Evolutionary conservation across 2,113 vertebrate species (phyloP).

Genomic region (Anseranas semipalmata): DNA sequence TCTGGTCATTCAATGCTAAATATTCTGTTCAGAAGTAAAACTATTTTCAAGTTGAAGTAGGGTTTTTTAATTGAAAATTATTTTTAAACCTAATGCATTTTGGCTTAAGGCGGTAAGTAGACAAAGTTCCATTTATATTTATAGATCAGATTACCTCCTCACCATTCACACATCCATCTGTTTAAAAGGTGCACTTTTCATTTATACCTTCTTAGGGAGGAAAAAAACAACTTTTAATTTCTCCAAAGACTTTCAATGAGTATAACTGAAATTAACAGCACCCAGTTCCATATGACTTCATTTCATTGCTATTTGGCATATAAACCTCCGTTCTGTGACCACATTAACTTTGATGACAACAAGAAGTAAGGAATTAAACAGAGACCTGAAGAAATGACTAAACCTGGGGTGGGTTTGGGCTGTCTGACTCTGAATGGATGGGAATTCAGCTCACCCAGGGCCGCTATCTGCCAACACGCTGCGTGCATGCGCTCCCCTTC

Average conservation of each 20-base stretch:
- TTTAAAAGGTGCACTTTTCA: not conserved
- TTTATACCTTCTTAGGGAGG: not conserved
- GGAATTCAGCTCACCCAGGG: not conserved
- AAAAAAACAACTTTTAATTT: not conserved
- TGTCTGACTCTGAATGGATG: slow-evolving; percentile 3
- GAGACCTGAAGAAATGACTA: slow-evolving; percentile 9
- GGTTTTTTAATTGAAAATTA: not conserved
- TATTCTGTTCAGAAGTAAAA: not conserved
- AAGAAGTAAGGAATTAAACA: not conserved
- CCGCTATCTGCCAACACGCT: not conserved
- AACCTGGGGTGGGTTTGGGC: not conserved
- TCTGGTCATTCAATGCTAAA: not conserved
- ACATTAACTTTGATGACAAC: not conserved
- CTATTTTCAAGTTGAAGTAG: not conserved
- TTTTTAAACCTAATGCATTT: not conserved
- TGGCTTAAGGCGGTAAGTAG: not conserved
- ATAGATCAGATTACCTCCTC: not conserved
- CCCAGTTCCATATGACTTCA: not conserved
- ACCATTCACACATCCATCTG: not conserved
- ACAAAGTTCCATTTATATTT: slow-evolving; percentile 2
- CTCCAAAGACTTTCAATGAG: not conserved
- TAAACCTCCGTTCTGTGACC: not conserved
- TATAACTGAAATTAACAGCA: not conserved
- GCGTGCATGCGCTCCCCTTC: not conserved
- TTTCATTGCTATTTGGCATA: not conserved